These are phyloP conservation scores for Clanis bilineata DNA, from an alignment of 2,888 invertebrate genomes.

Conservation along the genomic window DNA sequence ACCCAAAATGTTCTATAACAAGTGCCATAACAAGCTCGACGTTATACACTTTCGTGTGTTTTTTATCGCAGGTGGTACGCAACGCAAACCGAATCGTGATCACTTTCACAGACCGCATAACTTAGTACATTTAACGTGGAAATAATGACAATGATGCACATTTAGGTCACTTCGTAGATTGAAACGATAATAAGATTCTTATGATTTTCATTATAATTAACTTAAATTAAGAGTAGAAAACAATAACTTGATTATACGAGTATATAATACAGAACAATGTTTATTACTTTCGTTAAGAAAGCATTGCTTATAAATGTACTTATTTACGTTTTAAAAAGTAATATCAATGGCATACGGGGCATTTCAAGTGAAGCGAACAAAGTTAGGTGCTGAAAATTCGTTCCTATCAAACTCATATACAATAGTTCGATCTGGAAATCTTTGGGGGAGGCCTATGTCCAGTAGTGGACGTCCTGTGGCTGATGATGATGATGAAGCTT, in stretches of 20 bases:
- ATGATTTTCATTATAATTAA: slow-evolving; percentile 19
- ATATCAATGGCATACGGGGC: too few species aligned
- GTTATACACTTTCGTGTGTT: slow-evolving; percentile 27
- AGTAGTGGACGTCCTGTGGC: too few species aligned
- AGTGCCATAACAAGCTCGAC: slow-evolving; percentile 32
- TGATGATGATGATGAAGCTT: too few species aligned
- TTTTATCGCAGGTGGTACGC: slow-evolving; percentile 27
- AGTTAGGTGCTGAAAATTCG: too few species aligned
- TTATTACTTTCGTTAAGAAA: background rate
- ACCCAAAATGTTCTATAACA: slow-evolving; percentile 18
- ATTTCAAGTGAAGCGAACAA: too few species aligned
- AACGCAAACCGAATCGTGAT: slow-evolving; percentile 35
- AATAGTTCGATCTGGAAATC: too few species aligned
- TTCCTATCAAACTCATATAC: too few species aligned
- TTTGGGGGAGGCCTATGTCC: too few species aligned
- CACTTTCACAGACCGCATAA: slow-evolving; percentile 46
- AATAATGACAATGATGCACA: slow-evolving; percentile 21
- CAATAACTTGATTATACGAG: background rate
- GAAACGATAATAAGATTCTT: slow-evolving; percentile 11
- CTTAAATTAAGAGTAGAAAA: slow-evolving; percentile 24
- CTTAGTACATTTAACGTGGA: slow-evolving; percentile 29
- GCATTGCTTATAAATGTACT: background rate
- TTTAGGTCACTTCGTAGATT: slow-evolving; percentile 22
- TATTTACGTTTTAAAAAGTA: background rate
- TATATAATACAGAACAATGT: background rate